Base-by-base conservation (phyloP, 2,113 vertebrate genomes). In the Poeciliopsis turrubarensis region DNA sequence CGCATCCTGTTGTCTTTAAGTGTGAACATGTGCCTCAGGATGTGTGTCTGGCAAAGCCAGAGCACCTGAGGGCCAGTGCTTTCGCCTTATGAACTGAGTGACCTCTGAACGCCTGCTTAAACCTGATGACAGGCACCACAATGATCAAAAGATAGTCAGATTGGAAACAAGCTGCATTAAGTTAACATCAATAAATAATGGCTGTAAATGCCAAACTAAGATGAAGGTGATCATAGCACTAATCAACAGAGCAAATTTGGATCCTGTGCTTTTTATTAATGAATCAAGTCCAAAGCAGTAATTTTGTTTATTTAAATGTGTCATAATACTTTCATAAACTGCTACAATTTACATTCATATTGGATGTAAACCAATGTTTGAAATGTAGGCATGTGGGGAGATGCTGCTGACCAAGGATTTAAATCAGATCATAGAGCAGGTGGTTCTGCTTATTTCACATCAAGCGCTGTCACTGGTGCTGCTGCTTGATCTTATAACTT, bases 1-100 rank as follows among this genome's bases (percentile, higher is more conserved):
- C 41, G 68, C 79, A 89, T 90, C 83, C 87, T 86, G 84, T 79
- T 37, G 65, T 44, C 51, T 81, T 66, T 69, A 77, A 75, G 39
- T 78, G 54, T 39, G 75, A 68, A 84, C 25, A 54, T 75, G 70
- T 63, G 70, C 71, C 74, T 80, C 31, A 68, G 37, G 73, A 54
- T 67, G 75, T 63, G 70, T 54, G 68, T n/a, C 60, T 8, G 65
- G 62, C 27, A 69, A 62, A 29, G 37, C 29, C 69, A 44, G 70
- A 87, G 61, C 75, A 79, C 87, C 84, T 80, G 75, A 82, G 83
- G 84, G 86, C 57, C 30, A 3, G 10, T 8, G 47, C 37, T 14
- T 65, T 77, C 76, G 70, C 63, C 67, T 32, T 64, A 72, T 79
- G 65, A 86, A 80, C 83, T 75, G 70, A 79, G 67, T 86, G 79